Percentiles rank a stretch among this genome's conserved stretches.
Evolutionary conservation across 2,888 invertebrate species (phyloP).

Genomic region (Nemotelus nigrinus): DNA sequence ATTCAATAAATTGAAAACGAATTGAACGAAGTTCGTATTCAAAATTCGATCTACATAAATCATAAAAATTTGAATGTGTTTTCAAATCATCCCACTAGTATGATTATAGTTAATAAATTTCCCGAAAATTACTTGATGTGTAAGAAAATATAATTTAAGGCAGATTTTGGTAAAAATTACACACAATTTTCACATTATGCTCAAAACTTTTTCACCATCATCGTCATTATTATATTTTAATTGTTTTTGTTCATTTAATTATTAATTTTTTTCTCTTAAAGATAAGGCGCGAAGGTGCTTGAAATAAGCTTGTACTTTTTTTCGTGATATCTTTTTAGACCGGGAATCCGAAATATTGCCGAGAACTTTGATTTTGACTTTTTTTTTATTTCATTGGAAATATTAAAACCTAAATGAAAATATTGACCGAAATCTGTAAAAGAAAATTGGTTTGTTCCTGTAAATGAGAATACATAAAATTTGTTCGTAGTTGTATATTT

Average conservation of each 20-base stretch:
- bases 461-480: conserved; percentile 52
- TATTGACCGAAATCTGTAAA: conserved; percentile 58
- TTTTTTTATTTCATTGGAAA: conserved; percentile 46
- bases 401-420: conserved; percentile 44
- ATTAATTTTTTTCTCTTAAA: conserved; percentile 67
- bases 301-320: conserved; percentile 78
- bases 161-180: conserved; percentile 73
- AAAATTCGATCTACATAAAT: neutral
- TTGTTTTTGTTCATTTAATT: conserved; percentile 56
- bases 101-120: conserved; percentile 48
- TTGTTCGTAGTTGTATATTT: conserved; percentile 22
- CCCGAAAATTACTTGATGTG: conserved; percentile 57
- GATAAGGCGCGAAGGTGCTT: conserved; percentile 80
- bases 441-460: conserved; percentile 56
- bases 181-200: conserved; percentile 65
- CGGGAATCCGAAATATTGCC: conserved; percentile 69
- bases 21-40: no score
- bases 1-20: no score
- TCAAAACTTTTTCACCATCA: conserved; percentile 53
- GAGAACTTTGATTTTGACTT: conserved; percentile 54
- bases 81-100: conserved; percentile 52
- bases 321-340: conserved; percentile 71
- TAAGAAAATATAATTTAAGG: conserved; percentile 75
- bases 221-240: conserved; percentile 58
- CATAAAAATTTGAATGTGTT: conserved; percentile 25